A percentile compares a stretch with the other conserved stretches of the same genome.
Evolutionary conservation across 2,888 invertebrate genomes (phyloP).

Genomic region (Drosophila robusta): DNA sequence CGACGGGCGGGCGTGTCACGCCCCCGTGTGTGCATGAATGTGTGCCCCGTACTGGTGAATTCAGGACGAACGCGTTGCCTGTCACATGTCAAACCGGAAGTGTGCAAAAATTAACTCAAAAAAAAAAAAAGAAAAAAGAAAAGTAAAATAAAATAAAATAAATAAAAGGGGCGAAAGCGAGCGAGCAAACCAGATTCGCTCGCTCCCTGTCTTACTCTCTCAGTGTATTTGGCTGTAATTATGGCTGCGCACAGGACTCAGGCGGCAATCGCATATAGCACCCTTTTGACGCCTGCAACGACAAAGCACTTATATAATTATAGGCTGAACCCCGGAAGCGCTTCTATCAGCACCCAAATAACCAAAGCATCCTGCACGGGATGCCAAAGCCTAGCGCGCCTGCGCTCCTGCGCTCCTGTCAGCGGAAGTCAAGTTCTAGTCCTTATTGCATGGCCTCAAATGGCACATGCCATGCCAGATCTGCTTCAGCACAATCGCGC

Average conservation of each 20-base stretch:
- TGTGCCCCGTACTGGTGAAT: constrained; percentile 6
- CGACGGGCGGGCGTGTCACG: constrained; percentile 74
- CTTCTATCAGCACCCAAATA: constrained; percentile 77
- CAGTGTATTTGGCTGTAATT: constrained; percentile 47
- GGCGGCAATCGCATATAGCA: constrained; percentile 46
- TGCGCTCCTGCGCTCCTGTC: constrained; percentile 64
- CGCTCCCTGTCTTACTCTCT: constrained; percentile 16
- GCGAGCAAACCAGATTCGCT: constrained; percentile 21
- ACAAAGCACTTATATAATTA: constrained; percentile 76
- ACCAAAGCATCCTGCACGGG: constrained; percentile 49
- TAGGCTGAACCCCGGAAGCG: constrained; percentile 75
- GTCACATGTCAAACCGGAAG: constrained; percentile 82
- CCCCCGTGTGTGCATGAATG: constrained; percentile 44
- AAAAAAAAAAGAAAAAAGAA: constrained; percentile 36
- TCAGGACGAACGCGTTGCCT: constrained; percentile 60
- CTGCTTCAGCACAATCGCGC: constrained; percentile 35
- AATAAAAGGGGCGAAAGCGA: constrained; percentile 36
- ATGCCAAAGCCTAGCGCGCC: constrained; percentile 62
- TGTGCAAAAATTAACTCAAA: constrained; percentile 63
- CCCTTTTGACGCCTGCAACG: constrained; percentile 59
- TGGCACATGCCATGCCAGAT: constrained; percentile 48
- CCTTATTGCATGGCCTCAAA: constrained; percentile 40
- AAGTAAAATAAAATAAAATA: constrained; percentile 18
- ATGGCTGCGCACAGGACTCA: constrained; percentile 38
- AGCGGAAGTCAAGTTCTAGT: constrained; percentile 63